Conservation (phyloP, 2,797 vertebrate genomes). For the Cheirogaleus major region DNA sequence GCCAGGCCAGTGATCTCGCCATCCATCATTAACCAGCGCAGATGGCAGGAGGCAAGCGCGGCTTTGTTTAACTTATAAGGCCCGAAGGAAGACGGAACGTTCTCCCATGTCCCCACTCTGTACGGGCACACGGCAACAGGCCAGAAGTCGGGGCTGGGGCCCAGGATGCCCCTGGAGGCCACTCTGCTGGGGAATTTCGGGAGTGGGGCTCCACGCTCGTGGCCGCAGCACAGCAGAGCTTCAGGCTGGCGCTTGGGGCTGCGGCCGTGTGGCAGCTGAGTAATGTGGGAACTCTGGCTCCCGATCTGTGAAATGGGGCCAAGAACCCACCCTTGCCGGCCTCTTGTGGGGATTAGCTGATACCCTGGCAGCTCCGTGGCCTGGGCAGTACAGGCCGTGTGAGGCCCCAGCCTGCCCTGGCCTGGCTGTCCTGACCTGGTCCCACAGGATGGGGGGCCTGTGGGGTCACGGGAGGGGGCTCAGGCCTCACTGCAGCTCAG, state of each 20-base stretch:
- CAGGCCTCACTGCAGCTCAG: not conserved
- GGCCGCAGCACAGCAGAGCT: not conserved
- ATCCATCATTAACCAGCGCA: not conserved
- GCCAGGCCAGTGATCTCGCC: slow-evolving; percentile 4
- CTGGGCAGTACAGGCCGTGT: not conserved
- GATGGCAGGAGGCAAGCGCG: accelerated
- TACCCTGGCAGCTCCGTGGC: not conserved
- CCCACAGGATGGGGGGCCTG: accelerated
- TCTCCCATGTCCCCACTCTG: accelerated
- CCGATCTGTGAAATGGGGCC: slow-evolving; percentile 31
- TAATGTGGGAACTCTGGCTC: not conserved
- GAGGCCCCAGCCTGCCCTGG: not conserved
- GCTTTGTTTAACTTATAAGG: not conserved
- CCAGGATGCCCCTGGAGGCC: not conserved
- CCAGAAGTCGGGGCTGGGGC: not conserved
- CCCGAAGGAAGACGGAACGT: not conserved
- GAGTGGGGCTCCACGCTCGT: accelerated
- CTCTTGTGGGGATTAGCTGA: slow-evolving; percentile 60
- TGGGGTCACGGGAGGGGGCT: accelerated
- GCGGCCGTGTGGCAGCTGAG: not conserved
- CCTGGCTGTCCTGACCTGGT: not conserved
- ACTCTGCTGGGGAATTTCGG: not conserved
- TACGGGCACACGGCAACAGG: accelerated
- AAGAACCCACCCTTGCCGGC: slow-evolving; percentile 48
- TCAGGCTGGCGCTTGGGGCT: accelerated